Evolutionary conservation across 2,797 vertebrate genomes (phyloP), one percentile per base, ranked within the genome.

Genomic region (Poecilia picta): DNA sequence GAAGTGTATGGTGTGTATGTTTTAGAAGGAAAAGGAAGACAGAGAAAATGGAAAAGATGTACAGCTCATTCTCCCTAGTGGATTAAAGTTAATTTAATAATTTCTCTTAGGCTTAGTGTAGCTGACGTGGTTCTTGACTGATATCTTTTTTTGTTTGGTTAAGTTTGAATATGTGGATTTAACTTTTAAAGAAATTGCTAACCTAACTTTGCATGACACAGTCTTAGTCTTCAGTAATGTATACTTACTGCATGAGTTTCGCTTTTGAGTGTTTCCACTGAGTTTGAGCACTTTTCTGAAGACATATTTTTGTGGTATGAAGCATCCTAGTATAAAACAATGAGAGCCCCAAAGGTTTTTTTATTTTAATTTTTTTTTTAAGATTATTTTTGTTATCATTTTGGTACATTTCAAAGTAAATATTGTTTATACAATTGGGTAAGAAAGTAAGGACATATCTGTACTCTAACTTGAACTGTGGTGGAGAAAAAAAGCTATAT

Each of bases 1-100:
- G 55, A n/a, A n/a, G n/a, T n/a, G n/a, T n/a, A n/a, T n/a, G n/a
- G 7, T 83, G 77, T 71, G 41, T 49, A 51, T 46, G 66, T 77
- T 39, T 33, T 46, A 47, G 68, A 74, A 57, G 28, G 53, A 45
- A 64, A 68, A n/a, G 31, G 51, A 2, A 45, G 12, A 74, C 11
- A 72, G 4, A 79, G 13, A 55, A 36, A 59, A 20, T 47, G 41
- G 64, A 45, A 73, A 78, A 79, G 75, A 78, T 81, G 39, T 64
- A 66, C 39, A 73, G 45, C 59, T 64, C 51, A 41, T 46, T 41
- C n/a, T 49, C 70, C 5, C 85, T 77, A 66, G 20, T 41, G 11
- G 76, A 78, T 73, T 76, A 74, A 82, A 76, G 70, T 70, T 55
- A 8, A 18, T 36, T 7, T 72, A 71, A 57, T 73, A 1, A 46